Conservation (phyloP, 2,888 invertebrate species). For the Eudemis profundana region DNA sequence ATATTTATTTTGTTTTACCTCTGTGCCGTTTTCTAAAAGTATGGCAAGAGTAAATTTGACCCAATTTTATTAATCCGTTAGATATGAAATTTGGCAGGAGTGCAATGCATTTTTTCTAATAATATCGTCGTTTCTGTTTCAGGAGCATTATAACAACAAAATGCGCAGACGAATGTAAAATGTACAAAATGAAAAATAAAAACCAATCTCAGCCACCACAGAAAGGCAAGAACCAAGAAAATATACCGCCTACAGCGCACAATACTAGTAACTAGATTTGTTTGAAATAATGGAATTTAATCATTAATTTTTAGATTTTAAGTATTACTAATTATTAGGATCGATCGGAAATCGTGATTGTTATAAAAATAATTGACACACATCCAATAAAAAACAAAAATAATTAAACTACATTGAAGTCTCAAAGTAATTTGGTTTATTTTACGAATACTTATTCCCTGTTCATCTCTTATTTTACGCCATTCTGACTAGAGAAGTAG, state of each 20-base stretch:
- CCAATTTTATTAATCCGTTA: not conserved
- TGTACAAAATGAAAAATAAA: slow-evolving; percentile 77
- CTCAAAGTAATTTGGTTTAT: slow-evolving; percentile 13
- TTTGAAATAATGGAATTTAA: not conserved
- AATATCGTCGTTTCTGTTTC: slow-evolving; percentile 48
- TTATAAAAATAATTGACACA: not conserved
- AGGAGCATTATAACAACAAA: slow-evolving; percentile 86
- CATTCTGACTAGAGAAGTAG: slow-evolving; percentile 21
- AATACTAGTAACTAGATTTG: too few species aligned
- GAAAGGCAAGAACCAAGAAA: slow-evolving; percentile 51
- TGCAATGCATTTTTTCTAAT: not conserved
- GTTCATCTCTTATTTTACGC: not conserved
- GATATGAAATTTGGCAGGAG: not conserved
- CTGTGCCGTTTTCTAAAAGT: too few species aligned
- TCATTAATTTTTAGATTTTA: too few species aligned
- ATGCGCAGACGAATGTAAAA: slow-evolving; percentile 87
- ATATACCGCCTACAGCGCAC: slow-evolving; percentile 49
- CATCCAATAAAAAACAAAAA: not conserved
- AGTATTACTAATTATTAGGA: too few species aligned
- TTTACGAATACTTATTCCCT: slow-evolving; percentile 12
- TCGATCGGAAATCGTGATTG: not conserved
- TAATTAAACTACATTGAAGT: slow-evolving; percentile 2
- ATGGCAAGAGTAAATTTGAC: too few species aligned
- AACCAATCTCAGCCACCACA: slow-evolving; percentile 53
- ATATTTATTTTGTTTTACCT: not conserved